Conservation (phyloP, 1,140 invertebrate species). For the Drosophila willistoni region DNA sequence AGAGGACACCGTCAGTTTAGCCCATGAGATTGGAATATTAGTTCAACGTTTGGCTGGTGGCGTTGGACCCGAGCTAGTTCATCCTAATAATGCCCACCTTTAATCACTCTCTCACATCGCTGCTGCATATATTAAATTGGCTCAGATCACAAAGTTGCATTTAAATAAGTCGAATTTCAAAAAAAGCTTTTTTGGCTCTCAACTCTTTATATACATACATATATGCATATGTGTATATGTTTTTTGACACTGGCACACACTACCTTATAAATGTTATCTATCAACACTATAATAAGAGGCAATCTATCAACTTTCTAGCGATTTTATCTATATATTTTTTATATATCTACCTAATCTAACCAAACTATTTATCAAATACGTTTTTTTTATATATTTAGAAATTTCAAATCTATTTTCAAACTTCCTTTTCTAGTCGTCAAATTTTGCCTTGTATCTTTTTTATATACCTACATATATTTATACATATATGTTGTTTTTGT, state of each 20-base stretch:
- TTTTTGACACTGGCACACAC: conserved; percentile 4
- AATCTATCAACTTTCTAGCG: conserved; percentile 5
- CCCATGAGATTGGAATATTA: conserved; percentile 88
- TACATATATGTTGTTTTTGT: background rate
- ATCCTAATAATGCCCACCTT: conserved; percentile 80
- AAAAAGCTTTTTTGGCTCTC: conserved; percentile 22
- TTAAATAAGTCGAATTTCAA: conserved; percentile 18
- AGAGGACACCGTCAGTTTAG: conserved; percentile 88
- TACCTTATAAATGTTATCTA: conserved; percentile 6
- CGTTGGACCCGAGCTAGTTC: conserved; percentile 84
- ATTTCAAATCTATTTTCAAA: conserved; percentile 15
- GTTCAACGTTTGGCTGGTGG: conserved; percentile 92
- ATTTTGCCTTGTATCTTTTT: background rate
- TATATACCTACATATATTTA: background rate
- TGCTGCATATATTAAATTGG: conserved; percentile 22
- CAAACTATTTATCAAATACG: conserved; percentile 63
- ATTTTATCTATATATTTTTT: conserved; percentile 39
- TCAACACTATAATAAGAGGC: conserved; percentile 5
- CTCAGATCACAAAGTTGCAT: conserved; percentile 27
- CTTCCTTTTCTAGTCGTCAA: background rate
- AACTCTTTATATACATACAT: background rate
- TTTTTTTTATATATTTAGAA: conserved; percentile 18
- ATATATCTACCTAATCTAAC: conserved; percentile 30
- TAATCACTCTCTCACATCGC: conserved; percentile 35
- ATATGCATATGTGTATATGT: conserved; percentile 1